Conservation (phyloP, 2,797 vertebrate species). For the Chiroxiphia lanceolata region DNA sequence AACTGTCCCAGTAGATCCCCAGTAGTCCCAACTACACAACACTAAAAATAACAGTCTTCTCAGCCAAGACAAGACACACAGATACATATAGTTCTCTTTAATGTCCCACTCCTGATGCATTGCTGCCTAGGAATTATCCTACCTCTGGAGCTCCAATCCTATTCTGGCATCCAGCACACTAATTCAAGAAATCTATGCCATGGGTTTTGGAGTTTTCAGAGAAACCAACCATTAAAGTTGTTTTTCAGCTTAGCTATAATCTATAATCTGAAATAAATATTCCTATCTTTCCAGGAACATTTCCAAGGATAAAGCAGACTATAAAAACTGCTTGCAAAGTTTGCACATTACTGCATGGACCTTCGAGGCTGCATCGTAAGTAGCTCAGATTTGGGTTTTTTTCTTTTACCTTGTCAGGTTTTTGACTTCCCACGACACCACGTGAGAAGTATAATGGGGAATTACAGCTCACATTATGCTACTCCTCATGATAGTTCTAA, state of each 20-base stretch:
- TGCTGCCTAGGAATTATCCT: neutral
- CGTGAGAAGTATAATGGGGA: neutral
- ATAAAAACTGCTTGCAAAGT: slow-evolving; percentile 34
- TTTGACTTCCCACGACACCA: neutral
- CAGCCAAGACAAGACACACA: neutral
- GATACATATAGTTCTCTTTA: neutral
- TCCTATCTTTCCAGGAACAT: slow-evolving; percentile 28
- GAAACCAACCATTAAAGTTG: neutral
- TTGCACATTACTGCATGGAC: neutral
- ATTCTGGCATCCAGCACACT: neutral
- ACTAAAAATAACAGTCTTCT: neutral
- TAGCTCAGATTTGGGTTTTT: neutral
- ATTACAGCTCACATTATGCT: neutral
- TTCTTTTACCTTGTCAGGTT: neutral
- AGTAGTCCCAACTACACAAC: neutral
- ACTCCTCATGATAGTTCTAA: neutral
- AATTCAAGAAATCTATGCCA: neutral
- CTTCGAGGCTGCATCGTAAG: neutral
- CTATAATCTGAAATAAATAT: neutral
- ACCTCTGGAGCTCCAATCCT: neutral
- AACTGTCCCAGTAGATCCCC: neutral
- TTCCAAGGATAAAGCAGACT: slow-evolving; percentile 45
- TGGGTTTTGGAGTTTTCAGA: neutral
- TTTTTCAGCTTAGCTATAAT: neutral
- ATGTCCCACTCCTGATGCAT: neutral